Evolutionary conservation across 1,140 invertebrate species (phyloP).

Genomic region (Nixonia krombeini): DNA sequence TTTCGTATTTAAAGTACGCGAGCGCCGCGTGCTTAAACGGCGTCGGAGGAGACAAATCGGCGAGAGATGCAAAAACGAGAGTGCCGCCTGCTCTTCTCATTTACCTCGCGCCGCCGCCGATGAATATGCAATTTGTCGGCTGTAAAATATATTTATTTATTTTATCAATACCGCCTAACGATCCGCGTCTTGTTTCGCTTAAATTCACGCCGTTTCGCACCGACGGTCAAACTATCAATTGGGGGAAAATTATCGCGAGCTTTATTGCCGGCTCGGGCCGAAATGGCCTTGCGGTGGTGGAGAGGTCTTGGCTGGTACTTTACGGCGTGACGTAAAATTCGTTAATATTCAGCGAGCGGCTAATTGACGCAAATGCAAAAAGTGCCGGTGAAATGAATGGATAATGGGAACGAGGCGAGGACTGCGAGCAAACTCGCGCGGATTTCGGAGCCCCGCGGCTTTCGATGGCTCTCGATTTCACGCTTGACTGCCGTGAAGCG

Average conservation of each 20-base stretch:
- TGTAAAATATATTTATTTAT: conserved; percentile 1
- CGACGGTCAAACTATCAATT: no score
- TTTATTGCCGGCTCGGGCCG: no score
- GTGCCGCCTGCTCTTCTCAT: neutral
- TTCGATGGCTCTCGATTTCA: conserved; percentile 51
- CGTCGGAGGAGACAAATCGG: conserved; percentile 4
- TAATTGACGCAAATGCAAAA: conserved; percentile 8
- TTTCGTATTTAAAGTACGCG: conserved; percentile 5
- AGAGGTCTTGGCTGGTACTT: no score
- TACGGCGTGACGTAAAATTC: no score
- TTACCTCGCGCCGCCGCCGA: no score
- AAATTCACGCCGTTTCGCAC: no score
- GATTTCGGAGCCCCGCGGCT: conserved; percentile 47
- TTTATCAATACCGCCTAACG: neutral
- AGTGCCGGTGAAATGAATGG: neutral
- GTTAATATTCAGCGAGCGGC: neutral
- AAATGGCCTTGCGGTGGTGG: no score
- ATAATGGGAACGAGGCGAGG: neutral
- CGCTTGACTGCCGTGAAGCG: conserved; percentile 28
- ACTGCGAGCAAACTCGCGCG: no score
- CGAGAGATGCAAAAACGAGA: conserved; percentile 3
- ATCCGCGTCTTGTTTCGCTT: neutral
- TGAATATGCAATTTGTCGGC: conserved; percentile 5
- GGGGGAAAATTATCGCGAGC: no score
- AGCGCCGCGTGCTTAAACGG: neutral